Conservation (phyloP, 2,113 vertebrate genomes). For the Phylloscopus whistleri region DNA sequence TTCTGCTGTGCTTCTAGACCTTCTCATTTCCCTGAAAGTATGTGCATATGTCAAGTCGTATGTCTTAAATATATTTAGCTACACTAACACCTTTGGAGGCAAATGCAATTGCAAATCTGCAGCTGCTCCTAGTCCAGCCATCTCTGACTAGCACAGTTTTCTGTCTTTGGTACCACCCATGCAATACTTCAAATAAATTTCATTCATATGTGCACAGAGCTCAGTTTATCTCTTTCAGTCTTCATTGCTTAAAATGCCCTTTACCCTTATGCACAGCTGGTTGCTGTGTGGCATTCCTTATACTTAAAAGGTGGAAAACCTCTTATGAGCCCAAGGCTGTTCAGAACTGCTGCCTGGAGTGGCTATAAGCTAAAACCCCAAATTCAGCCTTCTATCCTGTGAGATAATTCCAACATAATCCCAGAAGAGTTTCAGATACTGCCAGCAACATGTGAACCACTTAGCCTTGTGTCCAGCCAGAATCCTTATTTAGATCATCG, state of each 20-base stretch:
- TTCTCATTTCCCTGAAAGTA: neutral
- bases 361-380: neutral
- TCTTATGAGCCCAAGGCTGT: neutral
- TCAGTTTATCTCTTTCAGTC: neutral
- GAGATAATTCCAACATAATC: constrained; percentile 6
- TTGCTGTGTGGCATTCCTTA: neutral
- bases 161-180: neutral
- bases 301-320: neutral
- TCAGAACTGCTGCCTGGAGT: neutral
- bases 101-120: neutral
- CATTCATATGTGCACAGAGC: neutral
- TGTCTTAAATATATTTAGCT: neutral
- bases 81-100: neutral
- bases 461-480: neutral
- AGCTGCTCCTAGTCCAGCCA: neutral
- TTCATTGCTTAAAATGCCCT: neutral
- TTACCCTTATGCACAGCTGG: neutral
- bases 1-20: neutral
- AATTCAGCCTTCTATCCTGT: neutral
- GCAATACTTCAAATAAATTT: neutral
- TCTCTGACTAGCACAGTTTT: neutral
- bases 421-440: neutral
- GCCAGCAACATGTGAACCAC: neutral
- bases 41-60: neutral
- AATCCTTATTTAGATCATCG: neutral